Evolutionary conservation across 2,797 vertebrate genomes (phyloP).

Genomic region (Gouania willdenowi): DNA sequence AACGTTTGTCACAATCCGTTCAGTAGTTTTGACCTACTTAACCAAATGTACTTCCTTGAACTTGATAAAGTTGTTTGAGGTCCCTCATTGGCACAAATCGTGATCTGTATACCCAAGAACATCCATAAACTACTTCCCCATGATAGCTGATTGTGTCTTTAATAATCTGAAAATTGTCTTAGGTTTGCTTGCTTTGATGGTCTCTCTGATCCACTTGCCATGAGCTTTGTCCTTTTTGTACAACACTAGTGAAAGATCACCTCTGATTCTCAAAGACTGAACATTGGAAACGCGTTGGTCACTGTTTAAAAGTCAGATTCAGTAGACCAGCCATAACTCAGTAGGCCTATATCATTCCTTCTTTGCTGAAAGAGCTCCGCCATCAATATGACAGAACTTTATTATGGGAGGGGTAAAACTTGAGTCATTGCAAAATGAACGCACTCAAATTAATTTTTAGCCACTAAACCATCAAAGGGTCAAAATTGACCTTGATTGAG

Average conservation of each 20-base stretch:
- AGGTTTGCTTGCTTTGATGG: too few relatives aligned
- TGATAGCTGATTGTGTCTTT: too few relatives aligned
- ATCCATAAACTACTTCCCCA: too few relatives aligned
- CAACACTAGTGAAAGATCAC: neutral
- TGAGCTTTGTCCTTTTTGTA: too few relatives aligned
- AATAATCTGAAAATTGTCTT: too few relatives aligned
- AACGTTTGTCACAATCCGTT: too few relatives aligned
- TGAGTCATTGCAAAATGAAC: conserved; percentile 30
- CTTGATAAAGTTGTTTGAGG: too few relatives aligned
- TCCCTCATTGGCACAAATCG: too few relatives aligned
- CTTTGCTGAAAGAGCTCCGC: neutral
- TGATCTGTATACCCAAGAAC: too few relatives aligned
- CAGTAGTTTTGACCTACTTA: too few relatives aligned
- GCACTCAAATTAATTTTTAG: conserved; percentile 32
- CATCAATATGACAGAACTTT: conserved; percentile 10
- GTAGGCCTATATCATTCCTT: conserved; percentile 14
- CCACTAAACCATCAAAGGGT: conserved; percentile 57
- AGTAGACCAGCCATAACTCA: conserved; percentile 10
- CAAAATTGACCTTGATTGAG: conserved; percentile 67
- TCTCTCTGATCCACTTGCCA: too few relatives aligned
- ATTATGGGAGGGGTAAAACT: conserved; percentile 17
- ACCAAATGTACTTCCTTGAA: too few relatives aligned
- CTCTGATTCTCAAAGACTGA: neutral
- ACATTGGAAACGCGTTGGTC: neutral
- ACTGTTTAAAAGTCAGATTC: conserved; percentile 16